Percentiles rank a stretch among this genome's conserved stretches.
Conservation (phyloP, 2,888 invertebrate genomes). For the Drosophila silvestris region DNA sequence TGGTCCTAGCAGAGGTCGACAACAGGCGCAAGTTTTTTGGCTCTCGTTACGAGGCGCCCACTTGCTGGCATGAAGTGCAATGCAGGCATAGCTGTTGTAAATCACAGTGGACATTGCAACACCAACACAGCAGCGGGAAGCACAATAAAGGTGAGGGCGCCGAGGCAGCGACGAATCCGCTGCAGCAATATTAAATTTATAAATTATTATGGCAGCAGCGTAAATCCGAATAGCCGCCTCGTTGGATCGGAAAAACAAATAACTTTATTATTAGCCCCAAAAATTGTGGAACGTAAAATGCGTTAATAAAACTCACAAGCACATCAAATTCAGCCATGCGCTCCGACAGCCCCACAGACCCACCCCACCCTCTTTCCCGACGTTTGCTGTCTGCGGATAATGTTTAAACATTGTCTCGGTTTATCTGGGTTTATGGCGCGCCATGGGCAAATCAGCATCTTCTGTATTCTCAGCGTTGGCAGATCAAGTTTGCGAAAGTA, state of each 20-base stretch:
- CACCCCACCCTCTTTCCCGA: background rate
- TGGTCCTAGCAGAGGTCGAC: conserved; percentile 54
- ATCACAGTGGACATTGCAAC: conserved; percentile 78
- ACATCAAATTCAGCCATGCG: conserved; percentile 51
- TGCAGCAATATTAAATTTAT: conserved; percentile 68
- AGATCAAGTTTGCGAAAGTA: conserved; percentile 71
- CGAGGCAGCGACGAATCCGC: background rate
- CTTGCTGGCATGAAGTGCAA: conserved; percentile 60
- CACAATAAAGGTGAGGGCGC: conserved; percentile 7
- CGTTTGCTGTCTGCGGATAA: conserved; percentile 24
- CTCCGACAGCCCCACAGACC: background rate
- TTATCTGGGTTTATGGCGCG: conserved; percentile 63
- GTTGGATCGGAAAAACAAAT: conserved; percentile 31
- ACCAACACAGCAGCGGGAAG: conserved; percentile 27
- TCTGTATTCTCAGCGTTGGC: conserved; percentile 16
- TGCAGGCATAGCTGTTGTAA: conserved; percentile 76
- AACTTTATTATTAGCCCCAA: conserved; percentile 58
- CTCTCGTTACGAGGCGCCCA: conserved; percentile 60
- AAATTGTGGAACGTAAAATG: conserved; percentile 52
- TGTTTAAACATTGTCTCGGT: conserved; percentile 70
- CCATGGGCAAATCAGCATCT: conserved; percentile 49
- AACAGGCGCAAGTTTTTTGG: conserved; percentile 62
- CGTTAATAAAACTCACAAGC: conserved; percentile 70
- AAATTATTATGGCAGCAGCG: conserved; percentile 63
- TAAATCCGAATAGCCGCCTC: background rate